Evolutionary conservation across 2,888 invertebrate genomes (phyloP), one percentile per base, ranked within the genome.

Genomic region (Polydrusus pterygomalis): DNA sequence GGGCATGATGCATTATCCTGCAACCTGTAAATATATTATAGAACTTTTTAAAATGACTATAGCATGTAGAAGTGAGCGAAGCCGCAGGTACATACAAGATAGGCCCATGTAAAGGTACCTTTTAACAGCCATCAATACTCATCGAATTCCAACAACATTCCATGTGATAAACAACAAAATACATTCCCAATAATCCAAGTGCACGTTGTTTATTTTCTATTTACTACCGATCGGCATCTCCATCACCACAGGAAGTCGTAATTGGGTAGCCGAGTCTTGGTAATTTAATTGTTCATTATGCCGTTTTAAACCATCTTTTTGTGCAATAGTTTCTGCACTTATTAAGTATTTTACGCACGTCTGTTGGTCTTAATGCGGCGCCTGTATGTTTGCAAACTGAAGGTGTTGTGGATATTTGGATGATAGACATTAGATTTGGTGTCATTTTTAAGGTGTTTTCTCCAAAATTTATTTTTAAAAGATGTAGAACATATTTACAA

Each of bases 261-360:
- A 86, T 86, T 86, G 86, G 85, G 85, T 85, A 84, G 83, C 84
- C 81, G 82, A 81, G 85, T 84, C 84, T 85, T 84, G 84, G 85
- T 86, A 86, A 85, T 85, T 85, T 85, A 85, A 86, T 86, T 86
- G 85, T 85, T 86, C 86, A 85, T 86, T 86, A 86, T 85, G 83
- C 85, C 84, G 82, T 84, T 82, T 81, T 73, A 49, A 73, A 60
- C 34, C 51, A 18, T 58, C 62, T 34, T 20, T 17, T 65, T 49
- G 18, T 65, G 65, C 56, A 34, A 63, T 40, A n/a, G 34, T 64
- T 63, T 15, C 40, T 54, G 40, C 25, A 58, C 68, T 58, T 40
- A 56, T 56, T 56, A 56, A 56, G 45, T 43, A 45, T 11, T 15
- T 63, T 20, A 45, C 30, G 7, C 34, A 56, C 34, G 56, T 56